Evolutionary conservation across 1,140 invertebrate species (phyloP), one percentile per base, ranked within the genome.

Genomic region (Lordiphosa mommai): DNA sequence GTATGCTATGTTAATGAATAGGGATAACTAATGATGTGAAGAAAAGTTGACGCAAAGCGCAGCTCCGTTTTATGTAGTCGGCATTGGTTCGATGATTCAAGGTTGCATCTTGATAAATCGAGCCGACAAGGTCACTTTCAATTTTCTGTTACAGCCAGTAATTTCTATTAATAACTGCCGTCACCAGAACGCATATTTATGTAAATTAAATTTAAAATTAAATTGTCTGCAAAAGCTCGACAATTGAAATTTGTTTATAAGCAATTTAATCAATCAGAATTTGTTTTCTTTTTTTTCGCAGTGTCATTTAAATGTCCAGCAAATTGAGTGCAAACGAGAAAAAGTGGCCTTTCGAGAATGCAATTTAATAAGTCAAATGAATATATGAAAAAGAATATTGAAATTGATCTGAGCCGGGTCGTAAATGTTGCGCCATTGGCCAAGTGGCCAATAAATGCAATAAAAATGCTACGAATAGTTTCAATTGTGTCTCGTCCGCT

Each of bases 361-460:
- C 13, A 66, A 66, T 66, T 56, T 65, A 65, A 65, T 56, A 65
- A 65, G 16, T 43, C 32, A 33, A 33, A 49, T 57, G 63, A 58
- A 58, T 66, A 58, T 66, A 66, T 66, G 23, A 37, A 65, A 12
- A 23, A 40, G 37, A 36, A 16, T 43, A 20, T 17, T 40, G 40
- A 66, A 46, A 46, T 46, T 29, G 43, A 49, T 49, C 30, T 33
- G 16, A 57, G 29, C 17, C 30, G 43, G 30, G 14, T 17, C 32
- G 32, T 60, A 43, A 43, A 50, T 49, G 50, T 47, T 20, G 29
- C 13, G 23, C 17, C 4, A 27, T 8, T 56, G 27, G 61, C 30
- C 41, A 70, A 60, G 60, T 76, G 72, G 51, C 61, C 56, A 76
- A 76, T 76, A 61, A 71, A 76, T 76, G 66, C 52, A 67, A 48